Conservation (phyloP, 2,888 invertebrate species). For the Oegoconia quadripuncta region DNA sequence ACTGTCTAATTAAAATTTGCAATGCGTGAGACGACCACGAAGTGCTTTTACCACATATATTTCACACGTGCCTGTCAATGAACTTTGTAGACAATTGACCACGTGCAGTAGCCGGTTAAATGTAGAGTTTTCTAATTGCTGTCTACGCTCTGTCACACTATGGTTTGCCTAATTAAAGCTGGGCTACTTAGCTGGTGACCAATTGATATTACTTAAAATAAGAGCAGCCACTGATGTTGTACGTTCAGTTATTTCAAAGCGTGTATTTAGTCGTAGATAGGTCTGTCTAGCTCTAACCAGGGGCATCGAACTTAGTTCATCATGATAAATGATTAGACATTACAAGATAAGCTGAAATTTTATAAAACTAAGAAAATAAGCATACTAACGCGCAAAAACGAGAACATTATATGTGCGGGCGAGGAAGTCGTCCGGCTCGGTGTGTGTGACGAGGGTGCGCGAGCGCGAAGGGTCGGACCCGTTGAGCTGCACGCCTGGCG, state of each 20-base stretch:
- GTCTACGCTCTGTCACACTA: too few species aligned
- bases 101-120: constrained; percentile 5
- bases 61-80: constrained; percentile 77
- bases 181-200: too few species aligned
- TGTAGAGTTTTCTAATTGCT: background rate
- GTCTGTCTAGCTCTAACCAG: constrained; percentile 15
- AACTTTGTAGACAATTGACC: constrained; percentile 51
- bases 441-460: constrained; percentile 75
- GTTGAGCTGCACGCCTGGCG: constrained; percentile 81
- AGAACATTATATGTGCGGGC: constrained; percentile 83
- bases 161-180: too few species aligned
- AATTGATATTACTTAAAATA: constrained; percentile 3
- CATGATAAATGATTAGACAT: constrained; percentile 13
- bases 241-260: constrained; percentile 1
- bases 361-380: constrained; percentile 42
- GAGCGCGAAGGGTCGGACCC: constrained; percentile 50
- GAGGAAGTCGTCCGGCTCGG: constrained; percentile 82
- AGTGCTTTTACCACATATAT: constrained; percentile 67
- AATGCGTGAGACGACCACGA: constrained; percentile 69
- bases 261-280: background rate
- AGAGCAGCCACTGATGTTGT: too few species aligned
- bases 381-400: constrained; percentile 84
- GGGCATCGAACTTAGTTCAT: constrained; percentile 53
- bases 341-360: constrained; percentile 24
- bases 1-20: constrained; percentile 75